Evolutionary conservation across 2,113 vertebrate genomes (phyloP).

Genomic region (Carassius gibelio): DNA sequence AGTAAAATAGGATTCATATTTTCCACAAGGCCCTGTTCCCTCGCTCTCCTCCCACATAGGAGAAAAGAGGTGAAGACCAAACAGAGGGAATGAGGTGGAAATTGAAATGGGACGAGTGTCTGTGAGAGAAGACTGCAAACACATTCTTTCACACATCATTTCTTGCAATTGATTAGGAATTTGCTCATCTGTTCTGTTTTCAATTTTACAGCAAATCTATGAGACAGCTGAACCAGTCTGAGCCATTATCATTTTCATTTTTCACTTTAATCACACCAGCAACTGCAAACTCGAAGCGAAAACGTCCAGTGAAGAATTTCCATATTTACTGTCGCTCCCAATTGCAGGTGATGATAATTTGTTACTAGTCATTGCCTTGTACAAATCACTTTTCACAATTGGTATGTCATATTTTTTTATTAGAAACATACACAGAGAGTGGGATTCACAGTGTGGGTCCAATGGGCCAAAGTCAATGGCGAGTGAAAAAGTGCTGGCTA

Average conservation of each 20-base stretch:
- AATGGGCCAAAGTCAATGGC: not conserved
- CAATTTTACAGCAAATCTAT: slow-evolving; percentile 45
- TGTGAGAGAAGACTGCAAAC: slow-evolving; percentile 13
- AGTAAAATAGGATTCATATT: slow-evolving; percentile 63
- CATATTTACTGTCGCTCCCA: slow-evolving; percentile 14
- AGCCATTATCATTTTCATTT: slow-evolving; percentile 44
- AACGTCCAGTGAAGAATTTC: slow-evolving; percentile 13
- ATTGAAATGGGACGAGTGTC: slow-evolving; percentile 32
- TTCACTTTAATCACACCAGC: slow-evolving; percentile 44
- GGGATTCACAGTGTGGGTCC: not conserved
- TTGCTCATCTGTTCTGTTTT: slow-evolving; percentile 46
- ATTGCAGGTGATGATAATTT: slow-evolving; percentile 34
- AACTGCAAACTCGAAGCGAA: slow-evolving; percentile 12
- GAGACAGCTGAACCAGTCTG: slow-evolving; percentile 43
- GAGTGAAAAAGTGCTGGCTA: not conserved
- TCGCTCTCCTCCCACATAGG: slow-evolving; percentile 12
- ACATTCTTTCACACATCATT: slow-evolving; percentile 35
- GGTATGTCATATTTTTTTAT: not conserved
- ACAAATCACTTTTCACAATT: slow-evolving; percentile 25
- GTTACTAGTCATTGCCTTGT: slow-evolving; percentile 27
- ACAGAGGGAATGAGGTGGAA: slow-evolving; percentile 29
- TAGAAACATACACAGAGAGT: not conserved
- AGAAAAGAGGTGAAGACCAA: slow-evolving; percentile 39
- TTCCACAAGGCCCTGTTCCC: slow-evolving; percentile 44
- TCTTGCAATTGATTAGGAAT: slow-evolving; percentile 40